These are phyloP conservation scores for Crepidodera aurea DNA, from an alignment of 2,888 invertebrate species.

Conservation along the genomic window DNA sequence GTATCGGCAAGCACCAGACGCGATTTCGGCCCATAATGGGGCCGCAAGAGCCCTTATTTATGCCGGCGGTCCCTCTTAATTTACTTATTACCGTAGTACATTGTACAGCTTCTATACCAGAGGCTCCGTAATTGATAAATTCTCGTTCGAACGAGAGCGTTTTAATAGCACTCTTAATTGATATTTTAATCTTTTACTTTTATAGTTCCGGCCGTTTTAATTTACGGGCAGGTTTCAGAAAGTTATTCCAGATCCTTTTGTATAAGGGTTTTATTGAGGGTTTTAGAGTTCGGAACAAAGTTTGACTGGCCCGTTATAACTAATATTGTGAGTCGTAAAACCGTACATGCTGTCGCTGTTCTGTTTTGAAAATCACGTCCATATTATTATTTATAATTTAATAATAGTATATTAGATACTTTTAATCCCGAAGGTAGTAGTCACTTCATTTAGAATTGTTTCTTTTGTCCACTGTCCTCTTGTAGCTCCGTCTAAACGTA, in stretches of 20 bases:
- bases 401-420: too few species aligned
- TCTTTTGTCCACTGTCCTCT: too few species aligned
- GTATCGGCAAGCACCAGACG: conserved; percentile 51
- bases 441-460: too few species aligned
- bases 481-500: too few species aligned
- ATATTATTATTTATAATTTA: too few species aligned
- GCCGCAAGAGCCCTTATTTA: conserved; percentile 45
- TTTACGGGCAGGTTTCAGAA: conserved; percentile 23
- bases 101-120: conserved; percentile 41
- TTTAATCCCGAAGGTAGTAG: too few species aligned
- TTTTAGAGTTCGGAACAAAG: neutral
- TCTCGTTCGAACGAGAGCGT: conserved; percentile 27
- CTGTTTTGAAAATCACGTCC: too few species aligned
- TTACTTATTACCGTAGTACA: conserved; percentile 46
- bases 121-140: conserved; percentile 39
- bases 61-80: conserved; percentile 47
- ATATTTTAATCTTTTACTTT: conserved; percentile 41
- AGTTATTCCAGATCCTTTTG: conserved; percentile 17
- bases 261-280: conserved; percentile 16
- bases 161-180: conserved; percentile 36
- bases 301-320: neutral
- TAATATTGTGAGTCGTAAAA: too few species aligned
- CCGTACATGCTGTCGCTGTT: too few species aligned
- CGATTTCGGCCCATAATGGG: conserved; percentile 43
- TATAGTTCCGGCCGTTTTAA: conserved; percentile 29